Evolutionary conservation across 2,797 vertebrate genomes (phyloP).

Genomic region (Chiroxiphia lanceolata): DNA sequence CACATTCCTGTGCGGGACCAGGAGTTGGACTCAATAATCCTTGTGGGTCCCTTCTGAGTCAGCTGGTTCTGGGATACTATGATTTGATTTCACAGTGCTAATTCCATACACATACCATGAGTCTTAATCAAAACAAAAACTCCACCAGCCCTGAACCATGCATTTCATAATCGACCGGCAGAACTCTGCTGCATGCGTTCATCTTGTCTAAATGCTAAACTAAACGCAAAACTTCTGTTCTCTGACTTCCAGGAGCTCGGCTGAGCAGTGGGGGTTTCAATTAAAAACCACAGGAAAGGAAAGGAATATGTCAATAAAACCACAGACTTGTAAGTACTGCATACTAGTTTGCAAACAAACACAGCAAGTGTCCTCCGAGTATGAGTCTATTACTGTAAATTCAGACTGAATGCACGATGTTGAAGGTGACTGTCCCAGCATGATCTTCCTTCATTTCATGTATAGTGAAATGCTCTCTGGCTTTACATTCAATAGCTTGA

Average conservation of each 20-base stretch:
- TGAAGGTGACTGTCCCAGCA: conserved; percentile 76
- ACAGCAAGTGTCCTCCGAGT: conserved; percentile 77
- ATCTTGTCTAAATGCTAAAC: conserved; percentile 71
- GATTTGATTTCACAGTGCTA: conserved; percentile 3
- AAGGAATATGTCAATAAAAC: conserved; percentile 85
- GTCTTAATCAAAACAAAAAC: conserved; percentile 7
- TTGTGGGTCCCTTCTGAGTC: background rate
- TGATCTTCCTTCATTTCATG: conserved; percentile 65
- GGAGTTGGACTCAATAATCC: background rate
- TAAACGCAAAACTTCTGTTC: conserved; percentile 76
- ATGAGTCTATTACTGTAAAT: conserved; percentile 79
- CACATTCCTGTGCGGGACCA: background rate
- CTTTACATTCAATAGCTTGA: conserved; percentile 35
- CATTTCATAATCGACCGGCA: conserved; percentile 59
- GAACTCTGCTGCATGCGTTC: conserved; percentile 54
- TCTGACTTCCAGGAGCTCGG: conserved; percentile 72
- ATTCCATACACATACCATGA: background rate
- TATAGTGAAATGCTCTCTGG: conserved; percentile 47
- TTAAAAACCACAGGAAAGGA: conserved; percentile 85
- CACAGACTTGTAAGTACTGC: conserved; percentile 82
- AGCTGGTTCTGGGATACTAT: background rate
- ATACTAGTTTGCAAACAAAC: conserved; percentile 84
- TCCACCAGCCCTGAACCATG: conserved; percentile 28
- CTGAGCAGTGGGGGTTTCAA: conserved; percentile 82
- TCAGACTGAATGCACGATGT: conserved; percentile 69